These are phyloP conservation scores for Orientallactaga bullata DNA, from an alignment of 2,113 vertebrate species.

Conservation along the genomic window DNA sequence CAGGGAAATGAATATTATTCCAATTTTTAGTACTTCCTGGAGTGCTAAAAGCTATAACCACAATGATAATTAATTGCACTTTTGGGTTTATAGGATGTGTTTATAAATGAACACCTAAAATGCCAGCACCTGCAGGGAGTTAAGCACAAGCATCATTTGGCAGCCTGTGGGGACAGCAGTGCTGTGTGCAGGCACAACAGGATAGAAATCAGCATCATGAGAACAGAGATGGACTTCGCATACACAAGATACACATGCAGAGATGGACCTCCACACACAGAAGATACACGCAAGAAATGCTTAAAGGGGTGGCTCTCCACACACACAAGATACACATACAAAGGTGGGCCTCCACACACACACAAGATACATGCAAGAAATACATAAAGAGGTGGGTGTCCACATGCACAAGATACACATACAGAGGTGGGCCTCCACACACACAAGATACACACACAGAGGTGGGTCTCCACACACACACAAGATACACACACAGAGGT, in stretches of 20 bases:
- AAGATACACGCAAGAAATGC: too few species aligned
- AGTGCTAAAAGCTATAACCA: neutral
- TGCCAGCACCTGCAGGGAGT: fast-evolving
- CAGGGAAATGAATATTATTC: neutral
- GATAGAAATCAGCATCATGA: neutral
- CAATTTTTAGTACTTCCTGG: neutral
- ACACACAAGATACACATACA: too few species aligned
- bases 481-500: too few species aligned
- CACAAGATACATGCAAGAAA: too few species aligned
- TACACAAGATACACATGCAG: too few species aligned
- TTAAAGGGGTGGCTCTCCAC: too few species aligned
- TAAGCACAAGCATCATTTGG: neutral
- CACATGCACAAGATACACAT: too few species aligned
- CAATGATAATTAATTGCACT: neutral
- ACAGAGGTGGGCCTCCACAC: neutral
- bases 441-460: neutral
- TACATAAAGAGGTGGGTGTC: too few species aligned
- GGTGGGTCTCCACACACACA: neutral
- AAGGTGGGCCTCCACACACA: too few species aligned
- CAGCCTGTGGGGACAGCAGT: neutral
- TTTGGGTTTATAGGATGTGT: neutral
- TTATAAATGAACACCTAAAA: neutral
- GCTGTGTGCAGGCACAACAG: fast-evolving
- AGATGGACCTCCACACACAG: too few species aligned
- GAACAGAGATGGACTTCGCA: too few species aligned